These are phyloP conservation scores for Galaxea fascicularis DNA, from an alignment of 92 coral and sea anemone species.

Conservation along the genomic window DNA sequence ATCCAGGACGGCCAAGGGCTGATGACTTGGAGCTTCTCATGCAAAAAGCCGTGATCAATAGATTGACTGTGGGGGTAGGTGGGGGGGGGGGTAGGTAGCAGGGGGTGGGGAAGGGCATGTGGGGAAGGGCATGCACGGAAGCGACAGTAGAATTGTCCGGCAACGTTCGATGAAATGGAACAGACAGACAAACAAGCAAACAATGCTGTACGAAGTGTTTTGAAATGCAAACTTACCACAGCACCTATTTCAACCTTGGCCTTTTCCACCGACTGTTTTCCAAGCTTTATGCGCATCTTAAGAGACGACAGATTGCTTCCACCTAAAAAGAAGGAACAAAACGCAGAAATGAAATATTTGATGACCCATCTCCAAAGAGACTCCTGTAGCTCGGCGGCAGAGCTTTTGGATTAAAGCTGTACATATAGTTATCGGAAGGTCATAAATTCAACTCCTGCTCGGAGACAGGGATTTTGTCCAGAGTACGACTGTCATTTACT, in stretches of 20 bases:
- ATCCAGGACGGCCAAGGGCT: neutral
- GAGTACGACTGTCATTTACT: too few species aligned
- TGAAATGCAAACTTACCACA: conserved; percentile 23
- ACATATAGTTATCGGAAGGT: too few species aligned
- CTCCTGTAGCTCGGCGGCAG: too few species aligned
- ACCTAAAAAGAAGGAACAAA: neutral
- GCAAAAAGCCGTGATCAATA: neutral
- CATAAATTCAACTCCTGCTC: too few species aligned
- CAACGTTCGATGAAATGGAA: too few species aligned
- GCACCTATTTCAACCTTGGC: conserved; percentile 73
- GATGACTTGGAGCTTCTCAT: neutral
- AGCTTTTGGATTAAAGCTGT: too few species aligned
- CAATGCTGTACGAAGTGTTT: neutral
- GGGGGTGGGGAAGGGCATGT: too few species aligned
- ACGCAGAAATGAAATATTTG: neutral
- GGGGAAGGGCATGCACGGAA: neutral
- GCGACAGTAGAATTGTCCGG: too few species aligned
- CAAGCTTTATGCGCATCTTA: conserved; percentile 98
- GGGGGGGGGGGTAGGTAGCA: too few species aligned
- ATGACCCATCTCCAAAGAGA: neutral
- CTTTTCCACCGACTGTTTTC: conserved; percentile 91
- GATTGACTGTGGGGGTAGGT: neutral
- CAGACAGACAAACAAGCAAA: neutral
- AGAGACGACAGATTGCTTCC: conserved; percentile 82
- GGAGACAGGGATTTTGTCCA: too few species aligned